Percentiles rank a stretch among this genome's conserved stretches.
Evolutionary conservation across 2,113 vertebrate genomes (phyloP).

Genomic region (Aythya baeri): DNA sequence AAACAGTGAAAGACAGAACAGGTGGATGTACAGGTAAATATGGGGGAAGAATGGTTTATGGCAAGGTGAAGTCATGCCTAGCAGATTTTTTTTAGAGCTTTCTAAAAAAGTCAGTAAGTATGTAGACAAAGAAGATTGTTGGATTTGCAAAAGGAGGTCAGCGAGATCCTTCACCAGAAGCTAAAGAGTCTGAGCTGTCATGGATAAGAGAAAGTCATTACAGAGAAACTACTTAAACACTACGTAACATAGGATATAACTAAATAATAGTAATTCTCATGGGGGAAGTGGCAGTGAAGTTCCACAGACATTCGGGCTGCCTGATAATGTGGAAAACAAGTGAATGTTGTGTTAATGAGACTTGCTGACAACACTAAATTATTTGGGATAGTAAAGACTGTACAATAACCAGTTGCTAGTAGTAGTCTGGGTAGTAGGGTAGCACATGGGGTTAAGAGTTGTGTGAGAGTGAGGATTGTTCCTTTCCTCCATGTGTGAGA

Average conservation of each 20-base stretch:
- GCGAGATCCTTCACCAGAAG: not conserved
- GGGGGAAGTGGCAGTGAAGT: not conserved
- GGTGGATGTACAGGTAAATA: not conserved
- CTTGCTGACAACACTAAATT: not conserved
- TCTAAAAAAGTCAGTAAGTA: not conserved
- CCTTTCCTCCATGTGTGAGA: not conserved
- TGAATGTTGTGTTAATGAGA: not conserved
- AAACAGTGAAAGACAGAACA: not conserved
- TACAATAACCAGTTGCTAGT: not conserved
- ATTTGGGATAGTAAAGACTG: not conserved
- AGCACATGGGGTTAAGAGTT: not conserved
- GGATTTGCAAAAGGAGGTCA: not conserved
- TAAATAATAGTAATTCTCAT: not conserved
- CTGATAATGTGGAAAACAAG: not conserved
- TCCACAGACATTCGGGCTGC: not conserved
- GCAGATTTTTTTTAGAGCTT: not conserved
- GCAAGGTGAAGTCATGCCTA: not conserved
- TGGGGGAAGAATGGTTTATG: not conserved
- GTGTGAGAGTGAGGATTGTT: not conserved
- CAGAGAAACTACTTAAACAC: not conserved
- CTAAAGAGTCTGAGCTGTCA: not conserved
- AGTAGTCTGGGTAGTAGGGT: not conserved
- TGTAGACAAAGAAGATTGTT: not conserved
- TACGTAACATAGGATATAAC: not conserved
- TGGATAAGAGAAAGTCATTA: not conserved